A percentile compares a stretch with the other conserved stretches of the same genome.
Conservation (phyloP, 2,113 vertebrate species). For the Antigone vipio region DNA sequence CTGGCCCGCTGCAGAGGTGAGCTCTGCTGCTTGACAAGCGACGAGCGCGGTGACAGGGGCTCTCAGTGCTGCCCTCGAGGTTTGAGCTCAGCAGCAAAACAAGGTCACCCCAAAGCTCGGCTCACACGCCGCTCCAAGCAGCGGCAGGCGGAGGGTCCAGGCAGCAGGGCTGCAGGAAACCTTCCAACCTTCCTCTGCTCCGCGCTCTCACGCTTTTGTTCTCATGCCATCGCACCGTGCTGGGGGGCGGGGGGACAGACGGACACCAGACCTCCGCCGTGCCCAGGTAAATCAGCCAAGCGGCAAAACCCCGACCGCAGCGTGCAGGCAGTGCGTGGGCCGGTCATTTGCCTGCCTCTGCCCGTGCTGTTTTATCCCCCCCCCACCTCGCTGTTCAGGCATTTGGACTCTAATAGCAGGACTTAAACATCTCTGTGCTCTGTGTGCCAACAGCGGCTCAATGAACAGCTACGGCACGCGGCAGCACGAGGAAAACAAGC, state of each 20-base stretch:
- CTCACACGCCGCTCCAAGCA: fast-evolving
- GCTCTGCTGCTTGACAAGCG: not conserved
- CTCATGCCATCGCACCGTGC: not conserved
- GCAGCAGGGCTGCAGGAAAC: fast-evolving
- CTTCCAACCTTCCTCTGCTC: not conserved
- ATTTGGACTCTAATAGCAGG: not conserved
- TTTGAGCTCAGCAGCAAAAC: not conserved
- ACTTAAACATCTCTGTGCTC: not conserved
- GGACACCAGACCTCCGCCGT: not conserved
- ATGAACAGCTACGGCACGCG: fast-evolving
- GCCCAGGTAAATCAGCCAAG: not conserved
- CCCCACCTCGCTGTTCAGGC: not conserved
- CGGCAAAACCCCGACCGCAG: not conserved
- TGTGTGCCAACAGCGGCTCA: not conserved
- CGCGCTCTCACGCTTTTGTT: not conserved
- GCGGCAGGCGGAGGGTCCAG: not conserved
- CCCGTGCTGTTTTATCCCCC: not conserved
- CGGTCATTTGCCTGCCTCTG: not conserved
- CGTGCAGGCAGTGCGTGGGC: fast-evolving
- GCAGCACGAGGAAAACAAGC: not conserved
- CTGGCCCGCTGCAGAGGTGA: not conserved
- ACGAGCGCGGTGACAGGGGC: not conserved
- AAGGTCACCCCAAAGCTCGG: not conserved
- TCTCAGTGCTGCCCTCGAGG: not conserved
- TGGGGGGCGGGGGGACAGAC: not conserved